Conservation (phyloP, 2,113 vertebrate species). For the Montifringilla adamsi region DNA sequence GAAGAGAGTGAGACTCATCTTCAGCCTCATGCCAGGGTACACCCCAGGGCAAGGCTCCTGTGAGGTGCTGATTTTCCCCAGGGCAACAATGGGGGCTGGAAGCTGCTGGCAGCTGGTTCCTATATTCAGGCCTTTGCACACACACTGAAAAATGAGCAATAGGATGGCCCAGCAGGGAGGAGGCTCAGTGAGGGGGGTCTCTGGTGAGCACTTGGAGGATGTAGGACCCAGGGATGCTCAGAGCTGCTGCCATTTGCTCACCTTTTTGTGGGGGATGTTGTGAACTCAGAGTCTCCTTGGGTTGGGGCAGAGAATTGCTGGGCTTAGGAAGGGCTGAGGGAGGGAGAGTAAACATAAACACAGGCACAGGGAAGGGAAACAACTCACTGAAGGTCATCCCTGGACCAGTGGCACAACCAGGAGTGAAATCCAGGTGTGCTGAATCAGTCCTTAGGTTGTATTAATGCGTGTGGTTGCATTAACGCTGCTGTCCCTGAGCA, state of each 20-base stretch:
- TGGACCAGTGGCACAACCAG: not conserved
- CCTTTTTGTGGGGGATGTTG: not conserved
- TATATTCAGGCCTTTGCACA: not conserved
- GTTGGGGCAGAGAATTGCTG: not conserved
- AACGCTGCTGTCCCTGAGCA: not conserved
- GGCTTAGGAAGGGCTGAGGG: not conserved
- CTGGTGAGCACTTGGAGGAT: not conserved
- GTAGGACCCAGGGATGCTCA: not conserved
- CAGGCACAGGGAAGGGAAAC: not conserved
- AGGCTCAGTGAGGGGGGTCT: not conserved
- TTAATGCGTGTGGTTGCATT: not conserved
- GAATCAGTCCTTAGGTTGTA: not conserved
- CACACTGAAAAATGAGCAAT: not conserved
- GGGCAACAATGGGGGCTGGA: not conserved
- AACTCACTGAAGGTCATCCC: not conserved
- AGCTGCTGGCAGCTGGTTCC: not conserved
- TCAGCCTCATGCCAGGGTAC: not conserved
- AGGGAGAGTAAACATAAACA: not conserved
- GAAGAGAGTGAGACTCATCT: not conserved
- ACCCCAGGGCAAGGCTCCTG: not conserved
- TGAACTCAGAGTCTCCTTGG: rapidly evolving
- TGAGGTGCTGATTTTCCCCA: not conserved
- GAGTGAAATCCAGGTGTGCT: conserved; percentile 20
- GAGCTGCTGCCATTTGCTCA: not conserved
- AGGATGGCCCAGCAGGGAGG: not conserved